Evolutionary conservation across 2,797 vertebrate genomes (phyloP), one percentile per base, ranked within the genome.

Genomic region (Halcyon leucocephala): DNA sequence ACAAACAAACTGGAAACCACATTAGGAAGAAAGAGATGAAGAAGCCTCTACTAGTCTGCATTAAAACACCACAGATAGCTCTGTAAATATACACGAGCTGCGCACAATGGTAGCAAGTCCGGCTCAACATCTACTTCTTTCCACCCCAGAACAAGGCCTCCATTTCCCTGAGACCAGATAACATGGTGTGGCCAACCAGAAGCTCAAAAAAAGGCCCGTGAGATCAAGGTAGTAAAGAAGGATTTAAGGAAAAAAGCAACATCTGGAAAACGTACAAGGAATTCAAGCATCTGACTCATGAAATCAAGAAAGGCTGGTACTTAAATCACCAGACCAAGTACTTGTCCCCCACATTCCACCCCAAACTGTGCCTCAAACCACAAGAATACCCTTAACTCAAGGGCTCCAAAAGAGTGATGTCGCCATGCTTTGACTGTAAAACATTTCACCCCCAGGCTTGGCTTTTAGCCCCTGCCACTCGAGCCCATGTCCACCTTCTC

Each of bases 391-490:
- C 66, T 88, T 42, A 58, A 77, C 39, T 73, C n/a, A 22, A 70
- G 51, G 48, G 73, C 58, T 91, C 69, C 35, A 33, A 5, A 65
- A 35, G 15, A 90, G 41, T 70, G 76, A 82, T 55, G 51, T 10
- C 76, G 69, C 77, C 62, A 2, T 31, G 29, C 80, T 74, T 15
- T 67, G 69, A 51, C 60, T n/a, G 54, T 57, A 35, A 81, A 95
- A 37, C 10, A 19, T 7, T 41, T 48, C 2, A 7, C 31, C 46
- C 39, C 31, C 44, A 39, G 84, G 92, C 44, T 89, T 14, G 12
- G 82, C 60, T 82, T 90, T 83, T 42, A 95, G 72, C 92, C 93
- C 49, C 81, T 86, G 90, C 52, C 74, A 31, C 94, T 92, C 54
- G 42, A 84, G 61, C 57, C 81, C 80, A 55, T 12, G 5, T 83